Base-by-base conservation (phyloP, 1,140 invertebrate species). In the Drosophila pectinifera region DNA sequence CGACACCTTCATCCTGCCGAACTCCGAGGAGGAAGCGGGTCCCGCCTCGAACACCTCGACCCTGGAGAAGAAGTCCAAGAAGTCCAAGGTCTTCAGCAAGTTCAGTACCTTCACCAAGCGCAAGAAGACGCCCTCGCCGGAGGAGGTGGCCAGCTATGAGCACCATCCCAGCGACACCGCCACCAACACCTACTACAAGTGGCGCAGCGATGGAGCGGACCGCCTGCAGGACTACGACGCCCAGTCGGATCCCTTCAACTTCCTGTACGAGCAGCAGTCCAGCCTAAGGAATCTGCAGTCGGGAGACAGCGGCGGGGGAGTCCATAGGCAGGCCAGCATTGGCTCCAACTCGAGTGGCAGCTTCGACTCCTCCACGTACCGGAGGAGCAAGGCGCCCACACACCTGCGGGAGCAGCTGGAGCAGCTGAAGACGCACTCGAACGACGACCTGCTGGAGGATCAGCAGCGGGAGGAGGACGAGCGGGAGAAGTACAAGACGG, bases 171-270 rank as follows among this genome's bases (percentile, higher is more conserved):
- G 90, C 34, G 90, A 91, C 51, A 89, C 84, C 24, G 90, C 90
- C 45, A 91, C 90, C 2, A 92, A 92, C 22, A 92, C 91, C 1
- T 92, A 92, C 46, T 92, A 92, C 77, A 91, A 91, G 43, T 92
- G 91, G 91, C 75, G 91, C 57, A 80, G 72, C 7, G 91, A 92
- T 42, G 80, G 78, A 6, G 80, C 73, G 0, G 81, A 83, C 48
- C 81, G 84, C 13, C 70, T 83, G 51, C 67, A 91, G 31, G 90
- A 91, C 48, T 91, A 91, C 45, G 90, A 91, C 51, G 81, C 90
- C 0, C 83, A 91, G 26, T 24, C 86, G 20, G 91, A 92, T 83
- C 91, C 91, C 1, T 92, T 92, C n/a, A 91, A 92, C 24, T 91
- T 91, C 28, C 77, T 92, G 0, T 92, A 92, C 46, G 88, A 92